Base-by-base conservation (phyloP, 2,113 vertebrate genomes). In the Aptenodytes patagonicus region DNA sequence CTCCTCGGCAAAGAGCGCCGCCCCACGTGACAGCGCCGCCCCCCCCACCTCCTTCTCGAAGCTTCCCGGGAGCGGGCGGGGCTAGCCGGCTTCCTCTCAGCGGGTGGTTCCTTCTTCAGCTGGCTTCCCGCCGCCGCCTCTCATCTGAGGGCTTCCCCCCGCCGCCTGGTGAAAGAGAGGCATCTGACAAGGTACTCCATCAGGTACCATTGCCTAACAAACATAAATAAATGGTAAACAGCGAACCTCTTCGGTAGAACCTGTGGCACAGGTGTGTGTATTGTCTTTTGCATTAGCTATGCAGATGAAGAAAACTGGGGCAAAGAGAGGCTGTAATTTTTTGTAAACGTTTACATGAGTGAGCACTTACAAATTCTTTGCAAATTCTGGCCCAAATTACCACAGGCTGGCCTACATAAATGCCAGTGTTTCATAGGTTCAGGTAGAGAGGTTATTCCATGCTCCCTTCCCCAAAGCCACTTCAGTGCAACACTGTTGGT, bases 191-290 rank as follows among this genome's bases (percentile, higher is more conserved):
- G 7, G 60, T 12, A 34, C 22, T 24, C 16, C 26, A 1, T 4
- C 19, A 2, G 8, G 11, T 9, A 7, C 12, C 15, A 0, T 2
- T 19, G 17, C 51, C 32, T 17, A 2, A 18, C 8, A 8, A 21
- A 3, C 13, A 1, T 3, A 8, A 6, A 9, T 1, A 13, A 25
- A 8, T 2, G 25, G 42, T 28, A 26, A 49, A 2, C 3, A 22
- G 9, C 1, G 7, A 46, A 17, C 5, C 6, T 24, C 0, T 10
- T 9, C 4, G 6, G 11, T 25, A 29, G 16, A 12, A 29, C 5
- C 13, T 10, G 16, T 1, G 14, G 31, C 3, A 13, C 5, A 1
- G 26, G n/a, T 3, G 31, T 1, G 11, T 5, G 29, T 4, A 2
- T 13, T 10, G 4, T 25, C 10, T 32, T 46, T 21, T 18, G 13